Percentiles rank a stretch among this genome's conserved stretches.
These are phyloP conservation scores for Eumacrocentrus americanus DNA, from an alignment of 2,888 invertebrate genomes.

Conservation along the genomic window DNA sequence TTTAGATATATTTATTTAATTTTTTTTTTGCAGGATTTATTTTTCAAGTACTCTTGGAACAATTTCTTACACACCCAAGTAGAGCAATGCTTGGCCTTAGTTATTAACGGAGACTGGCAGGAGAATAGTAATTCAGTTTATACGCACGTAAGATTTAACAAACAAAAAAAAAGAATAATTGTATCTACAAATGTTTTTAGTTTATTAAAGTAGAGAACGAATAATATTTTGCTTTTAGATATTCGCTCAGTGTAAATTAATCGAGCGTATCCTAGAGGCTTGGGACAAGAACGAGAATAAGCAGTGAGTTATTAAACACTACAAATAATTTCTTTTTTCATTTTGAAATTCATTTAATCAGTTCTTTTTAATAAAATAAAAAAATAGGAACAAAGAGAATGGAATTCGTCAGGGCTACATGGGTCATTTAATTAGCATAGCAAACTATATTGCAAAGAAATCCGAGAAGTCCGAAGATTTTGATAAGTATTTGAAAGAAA, in stretches of 20 bases:
- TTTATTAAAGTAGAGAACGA: constrained; percentile 22
- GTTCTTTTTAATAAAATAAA: constrained; percentile 17
- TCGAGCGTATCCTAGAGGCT: constrained; percentile 79
- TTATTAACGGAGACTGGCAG: constrained; percentile 64
- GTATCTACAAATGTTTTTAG: constrained; percentile 19
- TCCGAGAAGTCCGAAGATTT: constrained; percentile 66
- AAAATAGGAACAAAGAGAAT: constrained; percentile 63
- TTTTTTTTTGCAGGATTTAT: constrained; percentile 74
- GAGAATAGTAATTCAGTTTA: constrained; percentile 62
- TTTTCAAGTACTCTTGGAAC: constrained; percentile 90
- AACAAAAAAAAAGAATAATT: neutral
- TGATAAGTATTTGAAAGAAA: constrained; percentile 64
- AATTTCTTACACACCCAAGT: constrained; percentile 95
- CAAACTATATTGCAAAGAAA: constrained; percentile 65
- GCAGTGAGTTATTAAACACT: constrained; percentile 68
- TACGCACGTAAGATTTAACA: constrained; percentile 62
- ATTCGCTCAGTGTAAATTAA: constrained; percentile 78
- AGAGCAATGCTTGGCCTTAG: constrained; percentile 76
- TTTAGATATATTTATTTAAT: constrained; percentile 6
- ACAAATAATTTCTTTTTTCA: constrained; percentile 6
- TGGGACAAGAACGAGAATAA: constrained; percentile 80
- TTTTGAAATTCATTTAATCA: neutral
- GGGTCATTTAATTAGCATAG: constrained; percentile 71
- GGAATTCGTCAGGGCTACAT: constrained; percentile 70
- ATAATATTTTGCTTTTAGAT: constrained; percentile 64